phyloP scores from a whole-genome alignment of 2,888 invertebrate species.

The Disparrhopalites patrizii region DNA sequence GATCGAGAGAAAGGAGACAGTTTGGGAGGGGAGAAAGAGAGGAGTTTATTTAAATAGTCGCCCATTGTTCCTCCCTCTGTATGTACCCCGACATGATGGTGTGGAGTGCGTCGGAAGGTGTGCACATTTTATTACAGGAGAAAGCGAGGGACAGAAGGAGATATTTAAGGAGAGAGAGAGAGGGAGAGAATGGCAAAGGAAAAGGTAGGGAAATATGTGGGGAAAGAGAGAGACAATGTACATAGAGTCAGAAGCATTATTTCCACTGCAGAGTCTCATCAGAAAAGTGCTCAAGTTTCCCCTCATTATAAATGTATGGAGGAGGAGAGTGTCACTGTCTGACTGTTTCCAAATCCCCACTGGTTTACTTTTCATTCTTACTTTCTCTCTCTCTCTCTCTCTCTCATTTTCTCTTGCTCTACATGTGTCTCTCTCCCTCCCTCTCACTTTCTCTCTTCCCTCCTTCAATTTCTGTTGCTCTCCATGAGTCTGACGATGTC shows the following conservation, averaged over 20 bases:
- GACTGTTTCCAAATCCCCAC: background rate
- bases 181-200: background rate
- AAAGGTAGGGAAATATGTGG: background rate
- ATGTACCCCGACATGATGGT: no score
- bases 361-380: background rate
- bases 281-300: conserved; percentile 19
- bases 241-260: background rate
- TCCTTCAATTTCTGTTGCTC: no score
- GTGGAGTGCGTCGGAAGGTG: conserved; percentile 7
- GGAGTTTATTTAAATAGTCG: background rate
- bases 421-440: no score
- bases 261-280: background rate
- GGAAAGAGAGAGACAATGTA: background rate
- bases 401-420: background rate
- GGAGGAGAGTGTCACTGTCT: conserved; percentile 8
- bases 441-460: no score
- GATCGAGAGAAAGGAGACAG: background rate
- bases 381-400: background rate
- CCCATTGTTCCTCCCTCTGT: no score
- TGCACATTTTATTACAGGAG: conserved; percentile 6
- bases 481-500: no score
- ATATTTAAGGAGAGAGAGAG: background rate
- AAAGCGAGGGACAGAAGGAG: background rate
- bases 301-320: conserved; percentile 24
- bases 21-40: background rate